Evolutionary conservation across 1,140 invertebrate species (phyloP), one percentile per base, ranked within the genome.

Genomic region (Pogonomyrmex californicus): DNA sequence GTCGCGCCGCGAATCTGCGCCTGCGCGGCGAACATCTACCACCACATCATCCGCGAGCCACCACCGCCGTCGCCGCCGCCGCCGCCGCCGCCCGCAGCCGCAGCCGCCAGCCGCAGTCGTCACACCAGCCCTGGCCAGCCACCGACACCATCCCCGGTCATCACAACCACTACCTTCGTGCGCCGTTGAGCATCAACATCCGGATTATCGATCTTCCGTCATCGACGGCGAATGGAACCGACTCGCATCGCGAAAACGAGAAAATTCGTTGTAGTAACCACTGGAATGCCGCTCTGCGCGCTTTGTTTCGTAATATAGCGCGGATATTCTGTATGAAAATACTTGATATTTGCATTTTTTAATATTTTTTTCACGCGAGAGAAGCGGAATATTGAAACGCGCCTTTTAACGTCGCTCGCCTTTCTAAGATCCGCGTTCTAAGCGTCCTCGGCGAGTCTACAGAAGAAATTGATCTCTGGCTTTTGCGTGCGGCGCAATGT

Each of bases 1-100:
- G 95, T 49, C 95, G 96, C 30, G 95, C 95, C 4, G 89, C 88
- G 76, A 96, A 95, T 76, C 86, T 95, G 86, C 94, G 96, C 89
- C 47, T 95, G 65, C 93, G 93, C 56, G 94, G 94, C 17, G 95
- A 95, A 87, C 88, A 89, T 62, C 71, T 86, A 30, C 85, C 91
- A 79, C 83, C 83, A 86, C 86, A 85, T 65, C 82, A 73, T 86
- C 62, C 62, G 62, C 75, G 88, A 85, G 70, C 81, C 62, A 62
- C 85, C 65, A 88, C 77, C 89, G 89, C 66, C 90, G 90, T 76
- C 86, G 88, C 73, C 91, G 93, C 77, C 86, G 93, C 79, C 83
- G 88, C 75, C 91, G 90, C 71, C 90, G 88, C 73, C 86, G 79
- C 91, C 91, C 82, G 86, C 90, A 87, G n/a, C n/a, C n/a, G n/a